Conservation (phyloP, 2,888 invertebrate genomes). For the Dasysyrphus tricinctus region DNA sequence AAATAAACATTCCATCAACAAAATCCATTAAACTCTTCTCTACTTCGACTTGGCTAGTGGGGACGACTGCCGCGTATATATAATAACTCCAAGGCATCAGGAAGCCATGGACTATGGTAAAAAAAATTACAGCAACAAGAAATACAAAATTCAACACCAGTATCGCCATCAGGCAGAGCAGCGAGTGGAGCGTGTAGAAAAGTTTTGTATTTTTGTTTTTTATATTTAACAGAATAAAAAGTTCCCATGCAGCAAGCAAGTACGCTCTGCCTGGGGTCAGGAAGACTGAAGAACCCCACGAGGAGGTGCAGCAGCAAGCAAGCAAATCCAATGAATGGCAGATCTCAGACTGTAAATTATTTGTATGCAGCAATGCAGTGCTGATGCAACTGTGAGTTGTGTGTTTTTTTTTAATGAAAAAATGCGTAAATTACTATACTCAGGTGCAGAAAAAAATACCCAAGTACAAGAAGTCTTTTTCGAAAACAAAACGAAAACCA, state of each 20-base stretch:
- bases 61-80: background rate
- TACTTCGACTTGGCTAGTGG: slow-evolving; percentile 16
- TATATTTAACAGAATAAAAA: slow-evolving; percentile 43
- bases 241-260: slow-evolving; percentile 56
- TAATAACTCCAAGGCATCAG: slow-evolving; percentile 28
- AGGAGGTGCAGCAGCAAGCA: background rate
- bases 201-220: slow-evolving; percentile 23
- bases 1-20: slow-evolving; percentile 65
- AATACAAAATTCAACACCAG: slow-evolving; percentile 13
- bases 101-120: slow-evolving; percentile 17
- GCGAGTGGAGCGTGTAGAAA: slow-evolving; percentile 26
- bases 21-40: slow-evolving; percentile 56
- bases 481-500: no score
- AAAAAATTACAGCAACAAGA: background rate
- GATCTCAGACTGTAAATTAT: slow-evolving; percentile 50
- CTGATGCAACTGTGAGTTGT: slow-evolving; percentile 27
- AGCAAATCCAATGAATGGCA: slow-evolving; percentile 35
- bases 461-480: background rate
- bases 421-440: slow-evolving; percentile 48
- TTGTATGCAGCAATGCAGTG: slow-evolving; percentile 37
- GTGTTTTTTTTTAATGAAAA: slow-evolving; percentile 32
- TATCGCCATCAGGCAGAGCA: slow-evolving; percentile 22
- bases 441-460: background rate
- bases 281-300: slow-evolving; percentile 10
- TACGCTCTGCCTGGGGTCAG: slow-evolving; percentile 34